phyloP scores from a whole-genome alignment of 2,797 vertebrate genomes.

The Sarcoramphus papa region DNA sequence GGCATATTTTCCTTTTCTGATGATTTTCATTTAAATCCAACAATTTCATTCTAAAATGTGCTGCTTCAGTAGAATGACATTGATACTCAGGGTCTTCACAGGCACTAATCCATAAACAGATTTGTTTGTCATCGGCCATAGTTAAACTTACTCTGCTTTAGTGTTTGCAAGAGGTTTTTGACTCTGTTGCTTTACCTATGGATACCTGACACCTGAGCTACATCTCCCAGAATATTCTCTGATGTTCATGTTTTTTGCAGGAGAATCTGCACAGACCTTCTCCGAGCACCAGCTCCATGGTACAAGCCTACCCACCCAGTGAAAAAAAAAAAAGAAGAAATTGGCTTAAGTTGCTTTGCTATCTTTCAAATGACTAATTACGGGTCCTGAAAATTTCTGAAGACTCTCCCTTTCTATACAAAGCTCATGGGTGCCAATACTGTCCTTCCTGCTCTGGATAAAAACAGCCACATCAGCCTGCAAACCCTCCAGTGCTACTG shows the following conservation, averaged over 20 bases:
- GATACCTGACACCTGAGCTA: neutral
- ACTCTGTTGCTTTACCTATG: neutral
- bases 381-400: neutral
- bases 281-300: neutral
- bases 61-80: neutral
- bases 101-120: constrained; percentile 35
- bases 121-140: neutral
- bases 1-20: neutral
- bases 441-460: neutral
- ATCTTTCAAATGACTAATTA: neutral
- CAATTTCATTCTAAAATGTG: neutral
- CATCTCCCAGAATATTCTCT: neutral
- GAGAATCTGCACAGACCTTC: neutral
- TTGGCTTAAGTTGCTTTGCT: neutral
- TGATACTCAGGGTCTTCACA: neutral
- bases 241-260: neutral
- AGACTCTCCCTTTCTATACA: neutral
- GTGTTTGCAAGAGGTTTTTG: neutral
- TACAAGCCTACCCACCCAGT: neutral
- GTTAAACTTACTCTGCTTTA: neutral
- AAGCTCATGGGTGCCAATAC: neutral
- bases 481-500: neutral
- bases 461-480: neutral
- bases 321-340: rapidly evolving
- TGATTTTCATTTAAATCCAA: neutral